These are phyloP conservation scores for Procambarus virginalis DNA, from an alignment of 1,140 invertebrate genomes.

Conservation along the genomic window DNA sequence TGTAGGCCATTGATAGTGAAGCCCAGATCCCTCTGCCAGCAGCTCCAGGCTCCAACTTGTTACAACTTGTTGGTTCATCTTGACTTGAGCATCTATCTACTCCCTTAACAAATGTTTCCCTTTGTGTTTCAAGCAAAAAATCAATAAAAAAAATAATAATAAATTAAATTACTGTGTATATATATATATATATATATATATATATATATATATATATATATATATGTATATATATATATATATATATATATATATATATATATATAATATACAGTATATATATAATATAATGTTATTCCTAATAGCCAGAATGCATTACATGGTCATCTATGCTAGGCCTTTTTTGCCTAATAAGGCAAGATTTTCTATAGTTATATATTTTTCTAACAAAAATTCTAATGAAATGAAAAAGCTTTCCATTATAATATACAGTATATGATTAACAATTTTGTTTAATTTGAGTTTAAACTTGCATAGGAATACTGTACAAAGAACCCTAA, in stretches of 20 bases:
- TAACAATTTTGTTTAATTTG: no score
- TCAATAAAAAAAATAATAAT: not conserved
- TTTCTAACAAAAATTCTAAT: no score
- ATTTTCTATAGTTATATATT: no score
- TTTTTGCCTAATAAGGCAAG: no score
- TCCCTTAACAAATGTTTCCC: constrained; percentile 29
- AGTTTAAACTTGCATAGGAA: no score
- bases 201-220: constrained; percentile 20
- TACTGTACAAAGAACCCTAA: no score
- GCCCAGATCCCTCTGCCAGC: constrained; percentile 22
- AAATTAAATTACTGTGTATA: not conserved
- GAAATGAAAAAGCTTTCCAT: no score
- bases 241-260: constrained; percentile 34
- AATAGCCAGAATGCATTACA: no score
- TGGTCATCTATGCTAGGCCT: no score
- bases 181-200: constrained; percentile 11
- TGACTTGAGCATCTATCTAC: constrained; percentile 52
- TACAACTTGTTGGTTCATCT: not conserved
- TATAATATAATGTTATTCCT: not conserved
- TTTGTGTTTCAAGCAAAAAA: not conserved
- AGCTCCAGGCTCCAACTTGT: not conserved
- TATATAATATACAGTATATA: not conserved
- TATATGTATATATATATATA: constrained; percentile 15
- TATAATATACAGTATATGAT: no score
- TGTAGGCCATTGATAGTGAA: constrained; percentile 30